Evolutionary conservation across 2,888 invertebrate species (phyloP), one percentile per base, ranked within the genome.

Genomic region (Tetranychus piercei): DNA sequence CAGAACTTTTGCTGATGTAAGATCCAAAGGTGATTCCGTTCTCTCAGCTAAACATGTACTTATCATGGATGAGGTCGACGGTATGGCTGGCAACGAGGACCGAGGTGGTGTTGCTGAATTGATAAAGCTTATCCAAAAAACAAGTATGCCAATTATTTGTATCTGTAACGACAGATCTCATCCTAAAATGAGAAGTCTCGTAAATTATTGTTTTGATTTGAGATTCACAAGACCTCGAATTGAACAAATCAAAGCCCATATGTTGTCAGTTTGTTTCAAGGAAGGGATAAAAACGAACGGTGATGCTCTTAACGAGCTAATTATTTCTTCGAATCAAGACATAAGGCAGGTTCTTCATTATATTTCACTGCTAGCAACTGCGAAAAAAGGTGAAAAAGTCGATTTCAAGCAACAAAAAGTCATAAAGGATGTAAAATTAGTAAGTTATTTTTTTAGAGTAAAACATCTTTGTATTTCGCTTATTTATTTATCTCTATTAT

Each of bases 31-130:
- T 44, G 18, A 73, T 20, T 44, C 69, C 55, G 20, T 15, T 74
- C 66, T 73, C 44, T 75, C 78, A 6, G 88, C 87, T 78, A 92
- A 91, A 80, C 93, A 94, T 81, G 93, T 93, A 18, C 83, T 99
- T 8, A 86, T 99, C n/a, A 99, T 99, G 99, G 99, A 99, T 81
- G 99, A 99, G 86, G 97, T 99, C 0, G 99, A 99, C 81, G 99
- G 99, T 9, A 99, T 99, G 96, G 92, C 95, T 0, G 97, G 97
- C 4, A 99, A 97, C 82, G 94, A 99, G 83, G 99, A 99, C 83
- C 87, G 99, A 79, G 97, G 97, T 34, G 99, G 99, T 69, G 87
- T 99, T 73, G 79, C 94, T 83, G 97, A 97, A 83, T 83, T 99
- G 71, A 94, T 99, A 76, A 84, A 85, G 11, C 85, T 99, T 23